These are phyloP conservation scores for Thera britannica DNA, from an alignment of 2,888 invertebrate species.

Conservation along the genomic window DNA sequence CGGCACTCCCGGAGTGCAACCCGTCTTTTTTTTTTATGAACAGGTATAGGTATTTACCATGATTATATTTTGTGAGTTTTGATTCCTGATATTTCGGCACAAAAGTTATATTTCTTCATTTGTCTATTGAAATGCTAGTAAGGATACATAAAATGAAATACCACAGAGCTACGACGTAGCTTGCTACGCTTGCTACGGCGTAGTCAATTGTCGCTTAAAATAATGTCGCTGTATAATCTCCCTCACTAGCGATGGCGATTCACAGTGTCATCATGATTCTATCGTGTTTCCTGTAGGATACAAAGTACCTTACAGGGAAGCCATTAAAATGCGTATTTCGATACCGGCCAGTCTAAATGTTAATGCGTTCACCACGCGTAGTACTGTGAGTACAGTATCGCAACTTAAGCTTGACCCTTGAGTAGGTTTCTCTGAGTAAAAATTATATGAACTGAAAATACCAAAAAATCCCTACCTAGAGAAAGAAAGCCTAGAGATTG, in stretches of 20 bases:
- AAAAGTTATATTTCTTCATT: too few relatives aligned
- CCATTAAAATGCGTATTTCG: constrained; percentile 27
- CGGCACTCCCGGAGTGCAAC: too few relatives aligned
- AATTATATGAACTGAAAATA: too few relatives aligned
- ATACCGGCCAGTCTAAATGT: constrained; percentile 33
- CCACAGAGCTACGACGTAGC: constrained; percentile 10
- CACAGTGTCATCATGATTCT: constrained; percentile 16
- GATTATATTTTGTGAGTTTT: too few relatives aligned
- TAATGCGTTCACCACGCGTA: constrained; percentile 14
- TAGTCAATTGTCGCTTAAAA: neutral
- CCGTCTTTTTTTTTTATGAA: too few relatives aligned
- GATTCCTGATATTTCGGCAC: too few relatives aligned
- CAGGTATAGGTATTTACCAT: too few relatives aligned
- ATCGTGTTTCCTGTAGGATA: constrained; percentile 21
- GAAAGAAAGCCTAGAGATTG: too few relatives aligned
- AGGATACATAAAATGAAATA: neutral
- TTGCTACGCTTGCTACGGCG: constrained; percentile 9
- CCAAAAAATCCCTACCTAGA: too few relatives aligned
- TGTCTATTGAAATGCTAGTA: too few relatives aligned
- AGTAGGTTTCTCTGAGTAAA: too few relatives aligned
- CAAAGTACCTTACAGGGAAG: constrained; percentile 23
- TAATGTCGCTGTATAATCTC: constrained; percentile 3
- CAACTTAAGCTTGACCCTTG: neutral
- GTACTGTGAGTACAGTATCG: constrained; percentile 9
- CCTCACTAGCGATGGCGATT: neutral